Evolutionary conservation across 2,113 vertebrate genomes (phyloP), one percentile per base, ranked within the genome.

Genomic region (Entomyzon cyanotis): DNA sequence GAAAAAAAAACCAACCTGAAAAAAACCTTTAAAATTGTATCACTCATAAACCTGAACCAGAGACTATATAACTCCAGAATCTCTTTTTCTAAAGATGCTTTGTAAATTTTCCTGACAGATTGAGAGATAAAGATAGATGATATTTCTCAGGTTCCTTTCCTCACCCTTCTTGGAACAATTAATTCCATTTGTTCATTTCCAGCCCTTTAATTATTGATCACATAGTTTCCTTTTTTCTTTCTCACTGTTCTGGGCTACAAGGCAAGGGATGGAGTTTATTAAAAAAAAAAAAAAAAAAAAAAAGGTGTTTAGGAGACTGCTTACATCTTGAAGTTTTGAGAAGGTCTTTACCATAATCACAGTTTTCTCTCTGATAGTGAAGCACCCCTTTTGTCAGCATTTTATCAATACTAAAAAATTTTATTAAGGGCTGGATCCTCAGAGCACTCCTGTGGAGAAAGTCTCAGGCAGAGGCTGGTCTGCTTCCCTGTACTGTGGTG

Each of bases 131-230:
- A 97, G 81, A 94, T 41, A 96, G 62, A 96, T 84, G 70, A 46
- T 49, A 90, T 84, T 95, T 95, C 73, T 85, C 86, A 95, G 41
- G 42, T 94, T 95, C 49, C 42, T 95, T 86, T 85, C 64, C 55
- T 93, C 64, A 53, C 46, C 37, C 74, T 64, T 90, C 50, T 90
- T 93, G 91, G 64, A 93, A 91, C 93, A 95, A 91, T 89, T 90
- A 62, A 95, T 92, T 89, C 35, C 50, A 87, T 93, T 97, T 96
- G 84, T 71, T 97, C 70, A 95, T 91, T 97, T 96, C 92, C 74
- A 96, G 74, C 0, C 41, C 16, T 56, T 95, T 95, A 95, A 95
- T 88, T 95, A 94, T 87, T 94, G 71, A 97, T 90, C 31, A 56
- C 5, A 3, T 82, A 17, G 15, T 88, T 83, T 92, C 89, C 18